Evolutionary conservation across 1,140 invertebrate genomes (phyloP), one percentile per base, ranked within the genome.

Genomic region (Hydropsyche tenuis): DNA sequence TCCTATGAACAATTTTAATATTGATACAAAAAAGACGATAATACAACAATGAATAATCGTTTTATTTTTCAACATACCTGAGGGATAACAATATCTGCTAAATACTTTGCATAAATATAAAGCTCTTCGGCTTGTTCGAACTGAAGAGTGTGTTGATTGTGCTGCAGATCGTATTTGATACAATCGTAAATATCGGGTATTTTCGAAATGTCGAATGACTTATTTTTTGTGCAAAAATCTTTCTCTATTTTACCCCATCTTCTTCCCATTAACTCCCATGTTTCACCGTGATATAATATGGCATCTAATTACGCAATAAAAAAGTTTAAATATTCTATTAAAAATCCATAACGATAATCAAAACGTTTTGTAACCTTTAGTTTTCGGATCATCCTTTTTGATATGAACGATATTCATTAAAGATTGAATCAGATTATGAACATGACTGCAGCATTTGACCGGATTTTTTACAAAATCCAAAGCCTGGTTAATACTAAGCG

Each of bases 121-220:
- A 99, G 85, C 82, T 99, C 96, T 81, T 99, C 95, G 0, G 97
- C 92, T 81, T 95, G 89, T 78, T 96, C 92, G 83, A 97, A 98
- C 82, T 98, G 94, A 78, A 99, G 81, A 0, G 94, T 96, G 81
- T 96, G 92, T 80, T 97, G 94, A 83, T 99, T 99, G 81, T 99
- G 98, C 80, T 99, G 97, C 72, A 99, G 83, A 85, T 99, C 98
- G 81, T 98, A 99, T 80, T 99, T 99, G 77, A 99, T 99, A 81
- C 97, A 99, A 86, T 99, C 98, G 81, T 99, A 99, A 77, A 99
- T 99, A 82, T 99, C 98, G 0, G 98, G 98, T 75, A 99, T 97
- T 86, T 99, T 99, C 0, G 96, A 98, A 77, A 99, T 99, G 81
- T 99, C 98, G 86, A 96, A 99, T 16, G 90, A 89, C 73, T 94